These are phyloP conservation scores for Paramisgurnus dabryanus DNA, from an alignment of 2,113 vertebrate species.

Conservation along the genomic window DNA sequence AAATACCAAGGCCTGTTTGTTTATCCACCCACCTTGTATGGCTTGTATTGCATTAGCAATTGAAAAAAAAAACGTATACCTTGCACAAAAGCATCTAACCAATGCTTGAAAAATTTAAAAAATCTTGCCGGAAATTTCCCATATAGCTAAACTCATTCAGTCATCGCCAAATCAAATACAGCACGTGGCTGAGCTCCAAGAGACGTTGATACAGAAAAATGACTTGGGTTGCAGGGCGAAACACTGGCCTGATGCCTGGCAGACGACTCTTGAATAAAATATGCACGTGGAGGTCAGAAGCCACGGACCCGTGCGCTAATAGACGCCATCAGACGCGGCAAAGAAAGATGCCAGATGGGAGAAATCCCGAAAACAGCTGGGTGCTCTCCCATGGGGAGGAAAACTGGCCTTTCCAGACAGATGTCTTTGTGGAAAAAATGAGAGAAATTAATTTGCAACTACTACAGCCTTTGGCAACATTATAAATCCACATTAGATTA, in stretches of 20 bases:
- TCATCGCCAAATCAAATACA: not conserved
- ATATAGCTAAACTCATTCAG: not conserved
- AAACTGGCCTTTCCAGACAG: slow-evolving; percentile 27
- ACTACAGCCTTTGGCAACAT: not conserved
- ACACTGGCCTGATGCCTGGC: slow-evolving; percentile 33
- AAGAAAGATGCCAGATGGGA: slow-evolving; percentile 56
- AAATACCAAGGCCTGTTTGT: too few species aligned
- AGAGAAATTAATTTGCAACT: slow-evolving; percentile 23
- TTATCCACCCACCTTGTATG: too few species aligned
- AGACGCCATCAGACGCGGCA: slow-evolving; percentile 3
- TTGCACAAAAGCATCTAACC: too few species aligned
- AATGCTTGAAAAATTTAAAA: too few species aligned
- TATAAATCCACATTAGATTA: not conserved
- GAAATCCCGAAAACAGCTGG: slow-evolving; percentile 52
- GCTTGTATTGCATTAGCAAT: too few species aligned
- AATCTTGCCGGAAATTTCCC: not conserved
- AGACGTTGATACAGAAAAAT: slow-evolving; percentile 24
- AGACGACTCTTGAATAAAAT: slow-evolving; percentile 26
- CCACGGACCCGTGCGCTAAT: slow-evolving; percentile 21
- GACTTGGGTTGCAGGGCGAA: not conserved
- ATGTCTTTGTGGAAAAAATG: slow-evolving; percentile 39
- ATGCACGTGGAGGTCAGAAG: slow-evolving; percentile 33
- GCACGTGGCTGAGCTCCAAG: slow-evolving; percentile 19
- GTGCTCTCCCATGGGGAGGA: slow-evolving; percentile 42
- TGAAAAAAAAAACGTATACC: too few species aligned